These are phyloP conservation scores for Tachina grossa DNA, from an alignment of 2,888 invertebrate genomes.

Conservation along the genomic window DNA sequence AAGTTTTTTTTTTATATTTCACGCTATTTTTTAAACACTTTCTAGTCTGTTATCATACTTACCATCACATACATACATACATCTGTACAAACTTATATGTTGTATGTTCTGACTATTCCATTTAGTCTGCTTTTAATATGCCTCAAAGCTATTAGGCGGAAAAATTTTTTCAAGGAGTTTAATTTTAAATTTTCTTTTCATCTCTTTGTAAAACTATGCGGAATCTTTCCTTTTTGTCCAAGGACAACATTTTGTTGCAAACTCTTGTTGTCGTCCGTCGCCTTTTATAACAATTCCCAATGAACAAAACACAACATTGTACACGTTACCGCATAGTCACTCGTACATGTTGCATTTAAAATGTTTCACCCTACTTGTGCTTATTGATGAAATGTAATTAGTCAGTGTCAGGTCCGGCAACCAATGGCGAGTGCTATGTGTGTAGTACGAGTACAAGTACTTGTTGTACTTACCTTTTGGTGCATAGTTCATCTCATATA, in stretches of 20 bases:
- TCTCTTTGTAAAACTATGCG: slow-evolving; percentile 52
- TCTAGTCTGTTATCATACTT: background rate
- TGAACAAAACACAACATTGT: slow-evolving; percentile 45
- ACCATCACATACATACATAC: background rate
- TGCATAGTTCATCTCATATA: slow-evolving; percentile 20
- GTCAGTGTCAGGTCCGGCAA: slow-evolving; percentile 76
- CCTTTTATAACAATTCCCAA: slow-evolving; percentile 59
- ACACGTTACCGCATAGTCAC: background rate
- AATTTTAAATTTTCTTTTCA: slow-evolving; percentile 25
- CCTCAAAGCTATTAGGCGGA: slow-evolving; percentile 65
- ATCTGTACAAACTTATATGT: background rate
- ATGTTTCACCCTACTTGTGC: slow-evolving; percentile 65
- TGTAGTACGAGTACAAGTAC: slow-evolving; percentile 29
- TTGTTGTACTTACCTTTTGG: slow-evolving; percentile 49
- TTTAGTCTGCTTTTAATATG: slow-evolving; percentile 61
- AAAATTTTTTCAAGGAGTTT: slow-evolving; percentile 67
- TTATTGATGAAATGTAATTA: slow-evolving; percentile 77
- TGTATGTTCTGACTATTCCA: slow-evolving; percentile 20
- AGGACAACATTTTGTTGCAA: slow-evolving; percentile 24
- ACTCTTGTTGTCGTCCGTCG: slow-evolving; percentile 55
- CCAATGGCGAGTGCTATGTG: slow-evolving; percentile 35
- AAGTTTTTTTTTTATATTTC: background rate
- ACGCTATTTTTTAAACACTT: background rate
- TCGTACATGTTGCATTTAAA: slow-evolving; percentile 48
- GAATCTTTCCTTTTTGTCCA: slow-evolving; percentile 47